Percentiles rank a stretch among this genome's conserved stretches.
phyloP scores from a whole-genome alignment of 2,888 invertebrate genomes.

The Cheilosia scutellata region DNA sequence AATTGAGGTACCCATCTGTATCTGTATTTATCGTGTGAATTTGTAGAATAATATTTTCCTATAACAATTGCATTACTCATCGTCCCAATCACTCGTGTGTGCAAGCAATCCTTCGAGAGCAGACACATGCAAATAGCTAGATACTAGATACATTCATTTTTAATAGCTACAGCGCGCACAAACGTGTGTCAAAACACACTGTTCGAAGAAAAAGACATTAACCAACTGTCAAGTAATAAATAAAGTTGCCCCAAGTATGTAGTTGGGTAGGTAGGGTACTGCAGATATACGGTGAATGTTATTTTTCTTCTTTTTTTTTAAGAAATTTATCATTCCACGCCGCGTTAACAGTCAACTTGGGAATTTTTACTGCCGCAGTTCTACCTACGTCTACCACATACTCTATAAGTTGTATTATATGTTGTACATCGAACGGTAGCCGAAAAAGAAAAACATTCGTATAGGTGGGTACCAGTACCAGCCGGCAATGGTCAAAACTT shows the following conservation, averaged over 20 bases:
- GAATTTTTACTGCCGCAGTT: constrained; percentile 63
- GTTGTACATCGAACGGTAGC: constrained; percentile 61
- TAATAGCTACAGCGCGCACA: constrained; percentile 39
- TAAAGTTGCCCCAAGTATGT: constrained; percentile 59
- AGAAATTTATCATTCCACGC: constrained; percentile 69
- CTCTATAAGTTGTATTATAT: constrained; percentile 3
- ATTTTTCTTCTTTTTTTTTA: constrained; percentile 52
- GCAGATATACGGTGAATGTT: constrained; percentile 55
- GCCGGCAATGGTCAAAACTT: constrained; percentile 63
- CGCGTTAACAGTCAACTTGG: constrained; percentile 73
- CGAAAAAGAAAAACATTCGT: constrained; percentile 20
- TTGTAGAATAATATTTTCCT: constrained; percentile 7
- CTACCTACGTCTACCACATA: constrained; percentile 43
- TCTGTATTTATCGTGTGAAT: constrained; percentile 1
- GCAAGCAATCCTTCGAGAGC: background rate
- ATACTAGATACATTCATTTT: constrained; percentile 37
- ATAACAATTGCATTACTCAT: constrained; percentile 55
- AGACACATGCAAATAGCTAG: constrained; percentile 46
- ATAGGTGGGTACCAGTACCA: constrained; percentile 26
- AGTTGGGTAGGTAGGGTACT: constrained; percentile 15
- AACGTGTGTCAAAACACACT: constrained; percentile 65
- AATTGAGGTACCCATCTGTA: background rate
- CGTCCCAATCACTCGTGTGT: constrained; percentile 9
- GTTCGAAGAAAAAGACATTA: constrained; percentile 73
- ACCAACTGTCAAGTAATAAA: constrained; percentile 74